Evolutionary conservation across 2,797 vertebrate species (phyloP).

Genomic region (Typhlichthys subterraneus): DNA sequence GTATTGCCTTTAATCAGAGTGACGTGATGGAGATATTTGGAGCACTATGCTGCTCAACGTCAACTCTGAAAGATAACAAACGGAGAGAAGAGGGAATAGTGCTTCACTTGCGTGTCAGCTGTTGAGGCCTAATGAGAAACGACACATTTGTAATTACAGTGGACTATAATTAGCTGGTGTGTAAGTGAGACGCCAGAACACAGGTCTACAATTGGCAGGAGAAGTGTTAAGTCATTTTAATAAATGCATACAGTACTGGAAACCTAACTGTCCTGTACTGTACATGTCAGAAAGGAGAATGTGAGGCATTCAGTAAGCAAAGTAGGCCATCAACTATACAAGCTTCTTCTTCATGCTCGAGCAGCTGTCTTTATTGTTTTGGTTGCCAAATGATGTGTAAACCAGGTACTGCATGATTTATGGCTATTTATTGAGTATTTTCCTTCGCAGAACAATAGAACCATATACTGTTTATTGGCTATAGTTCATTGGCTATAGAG

Average conservation of each 20-base stretch:
- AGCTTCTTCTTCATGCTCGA: no score
- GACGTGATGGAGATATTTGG: slow-evolving; percentile 28
- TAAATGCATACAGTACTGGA: background rate
- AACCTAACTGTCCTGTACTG: no score
- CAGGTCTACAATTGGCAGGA: slow-evolving; percentile 13
- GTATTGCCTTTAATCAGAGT: slow-evolving; percentile 39
- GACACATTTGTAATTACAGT: slow-evolving; percentile 75
- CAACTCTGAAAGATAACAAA: slow-evolving; percentile 36
- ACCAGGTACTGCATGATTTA: no score
- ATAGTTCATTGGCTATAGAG: no score
- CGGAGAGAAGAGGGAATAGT: slow-evolving; percentile 33
- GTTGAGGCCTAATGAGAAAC: slow-evolving; percentile 70
- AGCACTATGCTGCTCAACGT: slow-evolving; percentile 34
- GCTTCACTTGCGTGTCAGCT: slow-evolving; percentile 59
- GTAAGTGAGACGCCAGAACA: slow-evolving; percentile 63
- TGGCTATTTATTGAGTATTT: no score
- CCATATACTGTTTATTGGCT: no score
- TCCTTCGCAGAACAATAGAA: no score
- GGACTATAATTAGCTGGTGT: slow-evolving; percentile 68
- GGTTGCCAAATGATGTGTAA: no score
- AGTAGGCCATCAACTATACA: no score
- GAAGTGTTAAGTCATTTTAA: slow-evolving; percentile 15
- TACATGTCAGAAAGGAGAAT: no score
- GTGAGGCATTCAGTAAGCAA: no score
- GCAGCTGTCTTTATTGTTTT: no score